A percentile compares a stretch with the other conserved stretches of the same genome.
Evolutionary conservation across 1,140 invertebrate genomes (phyloP).

Genomic region (Conus ventricosus): DNA sequence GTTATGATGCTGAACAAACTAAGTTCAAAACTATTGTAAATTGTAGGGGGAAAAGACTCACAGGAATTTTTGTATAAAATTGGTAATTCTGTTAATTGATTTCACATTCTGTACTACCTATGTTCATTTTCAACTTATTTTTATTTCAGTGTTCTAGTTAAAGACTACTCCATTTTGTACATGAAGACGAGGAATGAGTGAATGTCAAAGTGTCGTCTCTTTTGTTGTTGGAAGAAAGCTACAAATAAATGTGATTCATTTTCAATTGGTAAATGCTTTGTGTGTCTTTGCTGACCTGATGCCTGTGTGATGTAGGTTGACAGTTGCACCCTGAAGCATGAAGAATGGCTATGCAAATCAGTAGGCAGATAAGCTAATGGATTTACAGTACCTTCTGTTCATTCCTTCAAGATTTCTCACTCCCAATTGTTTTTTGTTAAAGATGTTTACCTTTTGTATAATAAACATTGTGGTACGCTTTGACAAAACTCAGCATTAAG

Average conservation of each 20-base stretch:
- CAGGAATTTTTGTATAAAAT: too few relatives aligned
- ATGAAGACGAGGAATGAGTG: neutral
- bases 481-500: too few relatives aligned
- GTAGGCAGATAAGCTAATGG: too few relatives aligned
- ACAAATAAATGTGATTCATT: slow-evolving; percentile 4
- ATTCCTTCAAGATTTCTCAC: too few relatives aligned
- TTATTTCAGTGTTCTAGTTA: neutral
- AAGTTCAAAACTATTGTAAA: neutral
- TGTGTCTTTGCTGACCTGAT: neutral
- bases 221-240: neutral
- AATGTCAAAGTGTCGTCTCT: neutral
- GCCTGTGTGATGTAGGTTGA: neutral
- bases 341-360: too few relatives aligned
- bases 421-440: too few relatives aligned
- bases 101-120: neutral
- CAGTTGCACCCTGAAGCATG: neutral
- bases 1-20: neutral
- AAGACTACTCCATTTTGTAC: neutral
- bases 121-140: neutral
- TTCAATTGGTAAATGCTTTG: neutral
- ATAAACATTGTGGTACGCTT: too few relatives aligned
- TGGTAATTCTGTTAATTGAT: neutral
- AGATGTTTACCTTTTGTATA: too few relatives aligned
- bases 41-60: neutral
- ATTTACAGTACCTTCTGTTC: too few relatives aligned